Evolutionary conservation across 1,140 invertebrate species (phyloP).

Genomic region (Holotrichia oblita): DNA sequence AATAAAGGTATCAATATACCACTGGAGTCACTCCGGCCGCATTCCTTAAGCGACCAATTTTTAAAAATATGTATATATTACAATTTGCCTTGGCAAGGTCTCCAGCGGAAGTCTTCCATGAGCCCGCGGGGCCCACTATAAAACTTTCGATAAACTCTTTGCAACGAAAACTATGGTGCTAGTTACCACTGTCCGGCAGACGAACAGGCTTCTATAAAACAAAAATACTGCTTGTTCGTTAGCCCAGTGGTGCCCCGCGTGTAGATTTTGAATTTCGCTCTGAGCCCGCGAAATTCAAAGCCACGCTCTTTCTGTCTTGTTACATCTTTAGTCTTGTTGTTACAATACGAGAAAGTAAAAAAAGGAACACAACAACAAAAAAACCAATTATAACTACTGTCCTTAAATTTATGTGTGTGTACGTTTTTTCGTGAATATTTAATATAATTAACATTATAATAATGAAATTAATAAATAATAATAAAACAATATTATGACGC

Average conservation of each 20-base stretch:
- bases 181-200: constrained; percentile 54
- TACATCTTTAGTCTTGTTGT: constrained; percentile 59
- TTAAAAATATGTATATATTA: constrained; percentile 37
- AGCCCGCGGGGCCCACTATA: constrained; percentile 51
- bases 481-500: constrained; percentile 23
- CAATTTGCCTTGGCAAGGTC: constrained; percentile 53
- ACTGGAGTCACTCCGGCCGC: neutral
- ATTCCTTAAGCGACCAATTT: constrained; percentile 33
- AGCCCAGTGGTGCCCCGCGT: constrained; percentile 48
- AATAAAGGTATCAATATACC: constrained; percentile 36
- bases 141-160: constrained; percentile 53
- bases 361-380: constrained; percentile 48
- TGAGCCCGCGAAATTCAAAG: constrained; percentile 54
- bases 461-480: constrained; percentile 48
- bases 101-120: constrained; percentile 60
- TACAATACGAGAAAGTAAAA: constrained; percentile 43
- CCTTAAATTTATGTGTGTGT: constrained; percentile 61
- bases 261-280: constrained; percentile 48
- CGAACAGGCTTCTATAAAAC: constrained; percentile 43
- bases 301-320: constrained; percentile 56
- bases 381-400: constrained; percentile 57
- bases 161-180: constrained; percentile 61
- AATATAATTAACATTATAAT: constrained; percentile 51
- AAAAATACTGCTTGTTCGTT: constrained; percentile 38
- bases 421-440: constrained; percentile 52